phyloP scores from a whole-genome alignment of 2,113 vertebrate species.

The Oreochromis niloticus region DNA sequence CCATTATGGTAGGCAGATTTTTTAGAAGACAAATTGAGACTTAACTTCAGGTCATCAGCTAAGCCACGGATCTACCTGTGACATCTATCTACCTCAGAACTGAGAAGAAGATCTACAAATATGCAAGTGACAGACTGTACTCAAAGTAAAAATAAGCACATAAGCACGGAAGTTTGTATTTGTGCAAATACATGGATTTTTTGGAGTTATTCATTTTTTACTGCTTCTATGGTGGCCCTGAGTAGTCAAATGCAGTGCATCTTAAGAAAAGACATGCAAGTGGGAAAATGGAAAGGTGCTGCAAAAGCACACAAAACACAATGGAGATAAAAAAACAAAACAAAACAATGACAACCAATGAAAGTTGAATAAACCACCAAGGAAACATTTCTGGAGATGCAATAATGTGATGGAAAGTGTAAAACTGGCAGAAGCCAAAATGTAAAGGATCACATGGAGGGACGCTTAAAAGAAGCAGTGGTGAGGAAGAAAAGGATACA shows the following conservation, averaged over 20 bases:
- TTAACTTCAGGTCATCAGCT: neutral
- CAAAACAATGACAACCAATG: neutral
- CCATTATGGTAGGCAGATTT: neutral
- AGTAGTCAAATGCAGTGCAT: neutral
- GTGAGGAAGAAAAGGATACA: neutral
- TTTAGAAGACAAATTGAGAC: neutral
- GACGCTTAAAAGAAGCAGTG: neutral
- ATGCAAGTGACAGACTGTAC: neutral
- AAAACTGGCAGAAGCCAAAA: neutral
- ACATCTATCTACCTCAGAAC: neutral
- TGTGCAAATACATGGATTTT: neutral
- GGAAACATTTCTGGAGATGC: neutral
- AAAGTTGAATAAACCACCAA: neutral
- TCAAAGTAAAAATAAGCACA: neutral
- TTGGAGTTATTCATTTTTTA: neutral
- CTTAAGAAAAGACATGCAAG: neutral
- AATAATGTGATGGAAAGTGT: neutral
- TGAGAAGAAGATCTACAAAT: neutral
- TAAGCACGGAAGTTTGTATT: neutral
- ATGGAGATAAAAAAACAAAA: neutral
- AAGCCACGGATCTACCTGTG: neutral
- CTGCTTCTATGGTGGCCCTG: neutral
- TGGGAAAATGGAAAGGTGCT: neutral
- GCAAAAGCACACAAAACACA: neutral
- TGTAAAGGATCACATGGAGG: fast-evolving